Evolutionary conservation across 2,888 invertebrate genomes (phyloP).

Genomic region (Andrena bucephala): DNA sequence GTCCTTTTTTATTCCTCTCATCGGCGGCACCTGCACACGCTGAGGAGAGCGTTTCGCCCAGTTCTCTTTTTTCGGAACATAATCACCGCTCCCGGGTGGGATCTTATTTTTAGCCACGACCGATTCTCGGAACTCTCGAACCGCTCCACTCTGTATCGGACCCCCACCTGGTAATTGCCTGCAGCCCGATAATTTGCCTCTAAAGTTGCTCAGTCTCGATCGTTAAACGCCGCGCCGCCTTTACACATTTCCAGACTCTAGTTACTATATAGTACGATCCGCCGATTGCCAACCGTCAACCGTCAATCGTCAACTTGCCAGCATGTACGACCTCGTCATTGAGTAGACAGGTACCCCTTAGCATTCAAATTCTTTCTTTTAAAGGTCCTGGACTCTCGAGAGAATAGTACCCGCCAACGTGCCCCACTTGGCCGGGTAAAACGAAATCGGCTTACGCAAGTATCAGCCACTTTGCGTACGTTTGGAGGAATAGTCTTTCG

Average conservation of each 20-base stretch:
- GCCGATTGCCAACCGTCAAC: not conserved
- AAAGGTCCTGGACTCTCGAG: not conserved
- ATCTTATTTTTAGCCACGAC: conserved; percentile 83
- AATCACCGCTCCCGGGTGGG: conserved; percentile 84
- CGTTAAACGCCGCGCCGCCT: conserved; percentile 72
- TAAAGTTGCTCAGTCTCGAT: conserved; percentile 75
- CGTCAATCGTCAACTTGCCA: not conserved
- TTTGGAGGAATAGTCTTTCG: not conserved
- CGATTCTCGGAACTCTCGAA: conserved; percentile 81
- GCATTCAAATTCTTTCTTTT: too few species aligned
- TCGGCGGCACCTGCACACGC: conserved; percentile 71
- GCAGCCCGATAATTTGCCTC: conserved; percentile 80
- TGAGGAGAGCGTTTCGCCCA: conserved; percentile 69
- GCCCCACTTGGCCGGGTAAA: not conserved
- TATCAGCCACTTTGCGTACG: not conserved
- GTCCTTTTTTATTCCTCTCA: conserved; percentile 56
- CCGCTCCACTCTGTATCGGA: conserved; percentile 70
- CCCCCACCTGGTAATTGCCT: conserved; percentile 79
- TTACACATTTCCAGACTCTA: conserved; percentile 46
- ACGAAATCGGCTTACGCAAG: conserved; percentile 37
- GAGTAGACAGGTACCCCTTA: too few species aligned
- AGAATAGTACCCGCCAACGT: not conserved
- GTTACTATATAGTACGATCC: conserved; percentile 2
- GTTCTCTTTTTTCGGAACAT: conserved; percentile 79
- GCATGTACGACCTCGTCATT: not conserved